Base-by-base conservation (phyloP, 1,140 invertebrate genomes). In the Stegodyphus dumicola region DNA sequence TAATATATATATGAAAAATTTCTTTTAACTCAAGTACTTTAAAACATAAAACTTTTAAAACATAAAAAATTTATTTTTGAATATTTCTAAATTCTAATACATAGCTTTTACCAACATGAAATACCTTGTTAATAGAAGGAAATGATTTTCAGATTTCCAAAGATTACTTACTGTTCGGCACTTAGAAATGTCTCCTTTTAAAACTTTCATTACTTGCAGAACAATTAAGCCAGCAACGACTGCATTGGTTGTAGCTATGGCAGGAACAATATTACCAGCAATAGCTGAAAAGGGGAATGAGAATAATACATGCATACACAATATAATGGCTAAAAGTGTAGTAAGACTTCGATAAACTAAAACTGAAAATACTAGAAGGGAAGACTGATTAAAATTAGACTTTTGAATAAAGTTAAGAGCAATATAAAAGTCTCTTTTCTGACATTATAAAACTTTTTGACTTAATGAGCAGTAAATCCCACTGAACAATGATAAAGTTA, bases 241-340 rank as follows among this genome's bases (percentile, higher is more conserved):
- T 0, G 98, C 98, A 90, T 99, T 99, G 5, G 98, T 99, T 5
- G 98, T 98, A 1, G 98, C 98, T 89, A 99, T 99, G 0, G 98
- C 98, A 67, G 98, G 98, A 89, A 99, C 98, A 86, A 99, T 99
- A 89, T 94, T 94, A 3, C 98, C 98, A 11, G 98, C 98, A 96
- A 99, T 99, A 51, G 98, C 96, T 97, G 90, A 87, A 91, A 91
- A 77, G 56, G 56, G 5, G 15, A 60, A 60, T 10, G 56, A 9
- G 5, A 60, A 60, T 60, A 10, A 33, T 3, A 33, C 3, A 33
- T 33, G 33, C 33, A 33, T 33, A 33, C 33, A 33, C 33, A 33
- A 1, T 33, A 33, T 1, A 33, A 33, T 33, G 33, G 3, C 33
- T 33, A 33, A 33, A 33, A 33, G 3, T 33, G 33, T 33, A 33